Conservation (phyloP, 2,888 invertebrate species). For the Galerucella calmariensis region DNA sequence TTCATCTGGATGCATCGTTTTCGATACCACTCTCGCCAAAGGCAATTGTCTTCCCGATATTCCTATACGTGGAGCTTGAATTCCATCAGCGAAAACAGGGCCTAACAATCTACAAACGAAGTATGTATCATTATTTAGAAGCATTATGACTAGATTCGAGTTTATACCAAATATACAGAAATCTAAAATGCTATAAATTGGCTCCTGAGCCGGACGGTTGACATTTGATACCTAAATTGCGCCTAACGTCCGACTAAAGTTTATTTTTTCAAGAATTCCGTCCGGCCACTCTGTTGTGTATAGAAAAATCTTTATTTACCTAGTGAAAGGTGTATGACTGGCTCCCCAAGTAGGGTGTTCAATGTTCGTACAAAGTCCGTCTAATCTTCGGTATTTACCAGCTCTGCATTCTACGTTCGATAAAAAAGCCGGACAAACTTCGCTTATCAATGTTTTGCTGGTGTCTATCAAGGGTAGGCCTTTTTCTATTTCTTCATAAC, state of each 20-base stretch:
- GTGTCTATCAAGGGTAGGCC: slow-evolving; percentile 89
- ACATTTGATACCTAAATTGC: no score
- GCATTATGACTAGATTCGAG: no score
- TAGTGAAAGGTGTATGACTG: slow-evolving; percentile 84
- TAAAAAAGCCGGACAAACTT: slow-evolving; percentile 88
- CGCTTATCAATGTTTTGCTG: slow-evolving; percentile 85
- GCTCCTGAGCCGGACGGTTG: no score
- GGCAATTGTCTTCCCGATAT: slow-evolving; percentile 83
- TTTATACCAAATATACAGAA: no score
- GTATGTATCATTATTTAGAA: no score
- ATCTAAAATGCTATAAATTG: no score
- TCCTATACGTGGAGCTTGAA: slow-evolving; percentile 84
- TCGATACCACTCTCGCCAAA: slow-evolving; percentile 84
- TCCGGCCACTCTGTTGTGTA: no score
- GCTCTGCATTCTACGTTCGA: slow-evolving; percentile 89
- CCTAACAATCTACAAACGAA: slow-evolving; percentile 72
- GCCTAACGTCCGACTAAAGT: no score
- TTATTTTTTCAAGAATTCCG: no score
- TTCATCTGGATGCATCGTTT: slow-evolving; percentile 92
- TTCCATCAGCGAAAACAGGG: slow-evolving; percentile 86
- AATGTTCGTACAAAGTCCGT: slow-evolving; percentile 90
- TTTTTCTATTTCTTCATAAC: slow-evolving; percentile 88
- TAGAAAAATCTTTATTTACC: slow-evolving; percentile 64
- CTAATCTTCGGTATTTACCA: slow-evolving; percentile 87
- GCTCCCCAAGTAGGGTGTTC: slow-evolving; percentile 92